Percentiles rank a stretch among this genome's conserved stretches.
phyloP scores from a whole-genome alignment of 2,797 vertebrate genomes.

The Phyllotis vaccarum region DNA sequence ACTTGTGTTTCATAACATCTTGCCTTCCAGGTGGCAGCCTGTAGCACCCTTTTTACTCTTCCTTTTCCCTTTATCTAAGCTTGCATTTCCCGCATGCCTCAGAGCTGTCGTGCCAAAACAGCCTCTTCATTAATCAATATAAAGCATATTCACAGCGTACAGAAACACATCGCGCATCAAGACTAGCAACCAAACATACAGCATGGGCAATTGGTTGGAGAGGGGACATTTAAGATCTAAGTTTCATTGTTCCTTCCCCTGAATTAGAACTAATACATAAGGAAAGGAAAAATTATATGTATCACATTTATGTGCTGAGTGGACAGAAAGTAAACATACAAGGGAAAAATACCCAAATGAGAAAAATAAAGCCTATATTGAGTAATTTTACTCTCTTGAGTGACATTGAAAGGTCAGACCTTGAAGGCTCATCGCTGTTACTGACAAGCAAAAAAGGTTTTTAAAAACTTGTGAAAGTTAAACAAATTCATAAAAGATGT shows the following conservation, averaged over 20 bases:
- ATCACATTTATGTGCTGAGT: background rate
- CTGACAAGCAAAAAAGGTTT: background rate
- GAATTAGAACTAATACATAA: background rate
- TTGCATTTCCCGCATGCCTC: too few species aligned
- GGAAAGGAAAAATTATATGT: background rate
- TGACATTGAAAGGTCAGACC: background rate
- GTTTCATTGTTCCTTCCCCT: background rate
- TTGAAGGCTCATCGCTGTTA: background rate
- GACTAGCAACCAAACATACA: background rate
- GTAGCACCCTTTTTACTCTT: too few species aligned
- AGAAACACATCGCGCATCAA: too few species aligned
- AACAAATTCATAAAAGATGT: constrained; percentile 1
- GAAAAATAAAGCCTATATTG: background rate
- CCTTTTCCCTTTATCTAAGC: too few species aligned
- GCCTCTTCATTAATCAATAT: too few species aligned
- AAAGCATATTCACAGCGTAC: too few species aligned
- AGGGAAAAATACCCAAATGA: background rate
- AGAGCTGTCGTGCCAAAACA: too few species aligned
- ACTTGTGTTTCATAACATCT: too few species aligned
- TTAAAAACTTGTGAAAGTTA: constrained; percentile 11
- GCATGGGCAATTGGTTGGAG: background rate
- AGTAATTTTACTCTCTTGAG: background rate
- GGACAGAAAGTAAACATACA: background rate
- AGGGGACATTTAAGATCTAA: background rate
- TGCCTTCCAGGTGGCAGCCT: too few species aligned